Evolutionary conservation across 2,888 invertebrate species (phyloP), one percentile per base, ranked within the genome.

Genomic region (Choristoneura rosaceana): DNA sequence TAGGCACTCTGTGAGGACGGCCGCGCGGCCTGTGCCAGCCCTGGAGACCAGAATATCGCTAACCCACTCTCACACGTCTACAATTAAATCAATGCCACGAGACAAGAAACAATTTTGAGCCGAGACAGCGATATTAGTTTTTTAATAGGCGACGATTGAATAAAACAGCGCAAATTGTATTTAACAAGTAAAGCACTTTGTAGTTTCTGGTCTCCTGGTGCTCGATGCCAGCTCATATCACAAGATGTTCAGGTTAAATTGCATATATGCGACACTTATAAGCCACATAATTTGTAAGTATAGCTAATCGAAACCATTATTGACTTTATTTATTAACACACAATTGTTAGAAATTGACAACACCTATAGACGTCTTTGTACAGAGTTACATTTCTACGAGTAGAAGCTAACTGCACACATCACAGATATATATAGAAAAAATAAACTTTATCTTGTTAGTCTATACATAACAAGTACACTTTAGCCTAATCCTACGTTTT

Each of bases 401-500:
- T 60, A 83, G 84, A 82, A 84, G 78, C 82, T 86, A 84, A 86
- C 84, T 83, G 84, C 88, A 84, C 86, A 85, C 88, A 90, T 91
- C 91, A 92, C 91, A 91, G 91, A 89, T 88, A 81, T 69, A 80
- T 81, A 88, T 90, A 89, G 88, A 90, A 90, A 90, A 90, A 86
- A 91, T 89, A 90, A 87, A 87, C 82, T 87, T 87, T 83, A 80
- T 82, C 83, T 79, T 84, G 83, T 83, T 82, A 83, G 75, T 84
- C 83, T 89, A 88, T 88, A 89, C 84, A 87, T 86, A 88, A 89
- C 89, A 89, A 89, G 87, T 90, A 89, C 89, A 88, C 86, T 89
- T 88, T 83, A 82, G 75, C 77, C 84, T 90, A 90, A 82, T 70
- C 75, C 85, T 86, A 86, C 80, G 61, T 76, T 78, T 69, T 80